A percentile compares a stretch with the other conserved stretches of the same genome.
These are phyloP conservation scores for Sparidentex hasta DNA, from an alignment of 2,797 vertebrate genomes.

Conservation along the genomic window DNA sequence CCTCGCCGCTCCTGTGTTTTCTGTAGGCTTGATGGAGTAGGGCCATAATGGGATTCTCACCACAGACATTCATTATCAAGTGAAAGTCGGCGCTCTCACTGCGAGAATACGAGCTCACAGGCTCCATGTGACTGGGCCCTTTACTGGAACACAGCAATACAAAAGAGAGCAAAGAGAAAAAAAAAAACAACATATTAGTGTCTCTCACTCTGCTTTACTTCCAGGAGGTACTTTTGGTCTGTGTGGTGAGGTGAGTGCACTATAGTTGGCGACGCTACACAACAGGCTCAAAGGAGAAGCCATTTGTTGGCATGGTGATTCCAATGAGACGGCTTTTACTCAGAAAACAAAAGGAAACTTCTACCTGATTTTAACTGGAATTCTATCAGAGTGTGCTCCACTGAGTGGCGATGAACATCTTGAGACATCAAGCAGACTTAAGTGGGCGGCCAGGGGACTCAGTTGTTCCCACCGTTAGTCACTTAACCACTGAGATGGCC, in stretches of 20 bases:
- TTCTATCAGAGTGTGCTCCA: constrained; percentile 16
- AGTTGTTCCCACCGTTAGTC: constrained; percentile 60
- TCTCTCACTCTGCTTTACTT: constrained; percentile 79
- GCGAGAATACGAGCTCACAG: constrained; percentile 75
- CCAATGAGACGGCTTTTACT: constrained; percentile 70
- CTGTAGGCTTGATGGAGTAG: constrained; percentile 81
- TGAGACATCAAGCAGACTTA: constrained; percentile 30
- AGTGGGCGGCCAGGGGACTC: constrained; percentile 31
- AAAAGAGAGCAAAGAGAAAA: constrained; percentile 75
- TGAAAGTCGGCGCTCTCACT: constrained; percentile 66
- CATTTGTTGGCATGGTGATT: constrained; percentile 85
- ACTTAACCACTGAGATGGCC: constrained; percentile 51
- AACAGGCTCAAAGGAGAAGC: constrained; percentile 68
- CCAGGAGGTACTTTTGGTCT: constrained; percentile 86
- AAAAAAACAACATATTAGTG: constrained; percentile 76
- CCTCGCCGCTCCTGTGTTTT: constrained; percentile 72
- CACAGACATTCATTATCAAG: constrained; percentile 87
- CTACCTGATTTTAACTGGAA: constrained; percentile 14
- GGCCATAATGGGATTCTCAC: constrained; percentile 87
- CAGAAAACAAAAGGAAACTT: constrained; percentile 40
- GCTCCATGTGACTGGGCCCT: constrained; percentile 80
- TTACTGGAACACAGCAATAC: constrained; percentile 87
- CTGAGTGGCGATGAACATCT: constrained; percentile 15
- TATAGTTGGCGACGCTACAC: constrained; percentile 67
- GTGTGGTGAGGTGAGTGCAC: constrained; percentile 85